Evolutionary conservation across 2,888 invertebrate genomes (phyloP).

Genomic region (Gasteruption jaculator): DNA sequence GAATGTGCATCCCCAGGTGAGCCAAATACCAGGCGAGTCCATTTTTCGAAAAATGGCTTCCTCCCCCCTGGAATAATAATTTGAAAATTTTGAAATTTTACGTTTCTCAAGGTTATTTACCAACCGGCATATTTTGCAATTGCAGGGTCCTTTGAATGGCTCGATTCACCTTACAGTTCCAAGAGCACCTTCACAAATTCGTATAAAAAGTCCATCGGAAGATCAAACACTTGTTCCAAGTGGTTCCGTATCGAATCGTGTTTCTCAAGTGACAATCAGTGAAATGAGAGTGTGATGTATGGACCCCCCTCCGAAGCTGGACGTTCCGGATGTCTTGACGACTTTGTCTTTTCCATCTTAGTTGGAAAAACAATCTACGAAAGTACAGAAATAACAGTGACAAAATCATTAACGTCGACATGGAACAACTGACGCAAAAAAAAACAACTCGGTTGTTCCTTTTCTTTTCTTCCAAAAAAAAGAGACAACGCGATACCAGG

Average conservation of each 20-base stretch:
- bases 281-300: slow-evolving; percentile 85
- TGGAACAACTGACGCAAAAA: slow-evolving; percentile 6
- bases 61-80: too few relatives aligned
- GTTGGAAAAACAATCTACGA: slow-evolving; percentile 11
- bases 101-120: too few relatives aligned
- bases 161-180: slow-evolving; percentile 57
- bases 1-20: slow-evolving; percentile 53
- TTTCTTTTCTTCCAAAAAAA: too few relatives aligned
- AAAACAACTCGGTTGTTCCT: neutral
- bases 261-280: slow-evolving; percentile 80
- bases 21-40: too few relatives aligned
- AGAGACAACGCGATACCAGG: too few relatives aligned
- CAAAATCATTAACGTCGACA: slow-evolving; percentile 2
- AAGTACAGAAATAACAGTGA: slow-evolving; percentile 7
- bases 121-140: slow-evolving; percentile 15
- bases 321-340: slow-evolving; percentile 45
- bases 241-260: slow-evolving; percentile 57
- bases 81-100: too few relatives aligned
- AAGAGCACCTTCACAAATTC: slow-evolving; percentile 58
- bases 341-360: slow-evolving; percentile 43
- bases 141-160: slow-evolving; percentile 47
- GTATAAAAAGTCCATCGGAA: slow-evolving; percentile 58
- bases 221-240: slow-evolving; percentile 55
- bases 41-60: too few relatives aligned
- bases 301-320: slow-evolving; percentile 47